Percentiles rank a stretch among this genome's conserved stretches.
These are phyloP conservation scores for Triplophysa bombifrons DNA, from an alignment of 2,797 vertebrate genomes.

Conservation along the genomic window DNA sequence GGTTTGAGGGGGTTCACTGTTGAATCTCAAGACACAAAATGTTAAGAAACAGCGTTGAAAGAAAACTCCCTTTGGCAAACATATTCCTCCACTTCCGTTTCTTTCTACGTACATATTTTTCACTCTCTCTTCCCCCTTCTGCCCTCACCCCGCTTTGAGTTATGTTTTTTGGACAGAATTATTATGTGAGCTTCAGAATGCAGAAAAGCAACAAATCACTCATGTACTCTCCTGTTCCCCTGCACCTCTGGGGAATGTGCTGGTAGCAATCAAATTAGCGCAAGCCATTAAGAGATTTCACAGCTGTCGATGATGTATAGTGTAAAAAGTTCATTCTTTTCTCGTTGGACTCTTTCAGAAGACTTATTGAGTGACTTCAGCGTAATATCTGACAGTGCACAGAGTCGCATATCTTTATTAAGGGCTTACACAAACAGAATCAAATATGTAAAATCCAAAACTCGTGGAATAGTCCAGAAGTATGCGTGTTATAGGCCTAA, in stretches of 20 bases:
- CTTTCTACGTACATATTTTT: constrained; percentile 37
- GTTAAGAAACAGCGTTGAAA: constrained; percentile 44
- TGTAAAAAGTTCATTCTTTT: constrained; percentile 44
- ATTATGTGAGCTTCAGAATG: constrained; percentile 45
- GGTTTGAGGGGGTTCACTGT: not conserved
- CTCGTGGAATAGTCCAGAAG: not conserved
- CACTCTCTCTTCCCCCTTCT: constrained; percentile 22
- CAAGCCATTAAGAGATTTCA: constrained; percentile 46
- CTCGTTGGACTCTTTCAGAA: constrained; percentile 45
- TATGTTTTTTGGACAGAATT: constrained; percentile 47
- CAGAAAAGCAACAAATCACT: constrained; percentile 47
- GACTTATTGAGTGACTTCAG: constrained; percentile 38
- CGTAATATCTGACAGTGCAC: constrained; percentile 1
- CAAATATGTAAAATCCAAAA: constrained; percentile 1
- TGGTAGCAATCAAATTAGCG: constrained; percentile 49
- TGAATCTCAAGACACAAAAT: not conserved
- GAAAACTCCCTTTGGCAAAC: constrained; percentile 45
- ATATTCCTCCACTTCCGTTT: constrained; percentile 34
- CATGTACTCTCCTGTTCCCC: constrained; percentile 36
- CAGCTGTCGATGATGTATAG: constrained; percentile 45
- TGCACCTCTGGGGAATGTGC: constrained; percentile 37
- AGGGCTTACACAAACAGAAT: not conserved
- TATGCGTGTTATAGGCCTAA: not conserved
- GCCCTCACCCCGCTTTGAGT: constrained; percentile 40
- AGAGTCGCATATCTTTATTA: constrained; percentile 4